Evolutionary conservation across 1,140 invertebrate species (phyloP).

Genomic region (Cherax destructor): DNA sequence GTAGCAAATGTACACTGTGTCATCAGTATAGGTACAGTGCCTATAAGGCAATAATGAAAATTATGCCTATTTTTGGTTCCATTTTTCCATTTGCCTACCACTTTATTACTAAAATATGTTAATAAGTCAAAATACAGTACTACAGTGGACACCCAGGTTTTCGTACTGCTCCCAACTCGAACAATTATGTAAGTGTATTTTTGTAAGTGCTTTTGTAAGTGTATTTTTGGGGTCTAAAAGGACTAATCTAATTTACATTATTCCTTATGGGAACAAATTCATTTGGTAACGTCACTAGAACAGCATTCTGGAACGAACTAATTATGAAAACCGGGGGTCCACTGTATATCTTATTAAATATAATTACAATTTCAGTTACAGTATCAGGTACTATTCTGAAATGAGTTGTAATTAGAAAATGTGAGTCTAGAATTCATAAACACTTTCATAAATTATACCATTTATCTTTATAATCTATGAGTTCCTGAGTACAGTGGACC

Average conservation of each 20-base stretch:
- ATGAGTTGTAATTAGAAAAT: neutral
- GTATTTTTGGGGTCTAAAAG: too few species aligned
- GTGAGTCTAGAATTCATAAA: neutral
- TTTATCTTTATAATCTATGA: neutral
- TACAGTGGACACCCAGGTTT: too few species aligned
- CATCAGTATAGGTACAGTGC: neutral
- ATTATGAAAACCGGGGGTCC: too few species aligned
- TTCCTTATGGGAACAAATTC: too few species aligned
- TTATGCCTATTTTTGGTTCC: neutral
- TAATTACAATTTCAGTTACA: neutral
- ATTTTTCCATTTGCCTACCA: neutral
- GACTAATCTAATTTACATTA: too few species aligned
- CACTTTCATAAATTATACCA: neutral
- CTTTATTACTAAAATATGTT: neutral
- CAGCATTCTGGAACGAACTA: too few species aligned
- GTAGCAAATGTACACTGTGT: neutral
- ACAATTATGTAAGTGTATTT: too few species aligned
- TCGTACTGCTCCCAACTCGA: too few species aligned
- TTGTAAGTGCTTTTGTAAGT: too few species aligned
- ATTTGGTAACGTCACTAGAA: too few species aligned
- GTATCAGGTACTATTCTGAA: neutral
- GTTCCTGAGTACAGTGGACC: conserved; percentile 2
- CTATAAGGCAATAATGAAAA: neutral
- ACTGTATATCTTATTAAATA: too few species aligned
- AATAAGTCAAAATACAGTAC: neutral